Conservation (phyloP, 1,140 invertebrate species). For the Cyphomyrmex costatus region DNA sequence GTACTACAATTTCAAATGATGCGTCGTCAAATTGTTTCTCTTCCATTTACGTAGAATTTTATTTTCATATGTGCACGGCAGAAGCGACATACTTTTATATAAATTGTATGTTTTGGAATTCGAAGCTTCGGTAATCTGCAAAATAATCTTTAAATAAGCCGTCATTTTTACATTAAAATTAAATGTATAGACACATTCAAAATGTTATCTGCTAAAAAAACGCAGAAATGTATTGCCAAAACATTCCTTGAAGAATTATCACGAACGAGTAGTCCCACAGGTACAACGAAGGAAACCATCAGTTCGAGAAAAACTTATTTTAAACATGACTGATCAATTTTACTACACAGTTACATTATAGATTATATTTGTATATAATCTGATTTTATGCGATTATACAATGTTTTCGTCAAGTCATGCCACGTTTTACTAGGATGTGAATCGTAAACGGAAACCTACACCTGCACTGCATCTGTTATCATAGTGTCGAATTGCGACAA, state of each 20-base stretch:
- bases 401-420: slow-evolving; percentile 50
- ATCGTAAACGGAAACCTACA: slow-evolving; percentile 25
- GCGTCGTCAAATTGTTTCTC: slow-evolving; percentile 3
- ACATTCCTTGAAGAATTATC: background rate
- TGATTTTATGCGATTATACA: slow-evolving; percentile 60
- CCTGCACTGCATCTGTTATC: slow-evolving; percentile 6
- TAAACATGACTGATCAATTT: slow-evolving; percentile 50
- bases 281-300: slow-evolving; percentile 17
- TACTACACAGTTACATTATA: slow-evolving; percentile 55
- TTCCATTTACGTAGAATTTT: slow-evolving; percentile 15
- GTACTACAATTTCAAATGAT: slow-evolving; percentile 36
- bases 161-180: slow-evolving; percentile 24
- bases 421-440: slow-evolving; percentile 27
- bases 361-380: slow-evolving; percentile 60
- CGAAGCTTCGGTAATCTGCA: background rate
- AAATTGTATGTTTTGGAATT: slow-evolving; percentile 8
- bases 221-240: background rate
- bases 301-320: slow-evolving; percentile 43
- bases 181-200: background rate
- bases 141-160: slow-evolving; percentile 4
- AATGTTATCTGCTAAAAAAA: background rate
- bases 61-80: background rate
- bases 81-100: background rate
- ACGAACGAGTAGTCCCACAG: slow-evolving; percentile 13
- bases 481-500: slow-evolving; percentile 3